Evolutionary conservation across 2,888 invertebrate species (phyloP).

Genomic region (Dusona sp.): DNA sequence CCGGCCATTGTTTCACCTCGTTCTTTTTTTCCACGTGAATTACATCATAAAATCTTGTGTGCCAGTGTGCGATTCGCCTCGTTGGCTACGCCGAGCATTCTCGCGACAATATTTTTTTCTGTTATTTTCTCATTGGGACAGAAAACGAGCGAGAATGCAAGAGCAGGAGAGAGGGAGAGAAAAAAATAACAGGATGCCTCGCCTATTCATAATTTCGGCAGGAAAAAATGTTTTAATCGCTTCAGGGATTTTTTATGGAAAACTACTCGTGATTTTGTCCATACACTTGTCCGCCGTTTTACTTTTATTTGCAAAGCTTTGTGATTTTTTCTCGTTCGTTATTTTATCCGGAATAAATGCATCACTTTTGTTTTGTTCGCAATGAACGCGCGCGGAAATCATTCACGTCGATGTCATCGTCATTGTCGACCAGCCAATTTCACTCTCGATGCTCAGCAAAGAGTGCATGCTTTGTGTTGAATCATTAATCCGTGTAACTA

Average conservation of each 20-base stretch:
- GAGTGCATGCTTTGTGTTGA: conserved; percentile 19
- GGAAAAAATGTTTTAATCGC: conserved; percentile 66
- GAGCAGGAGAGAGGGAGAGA: conserved; percentile 8
- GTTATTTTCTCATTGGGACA: conserved; percentile 27
- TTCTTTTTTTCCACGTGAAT: conserved; percentile 61
- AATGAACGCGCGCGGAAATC: conserved; percentile 35
- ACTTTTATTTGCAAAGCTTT: conserved; percentile 44
- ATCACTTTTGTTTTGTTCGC: conserved; percentile 55
- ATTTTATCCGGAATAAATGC: conserved; percentile 13
- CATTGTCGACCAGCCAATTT: conserved; percentile 55
- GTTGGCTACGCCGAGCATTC: conserved; percentile 60
- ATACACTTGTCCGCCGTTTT: neutral
- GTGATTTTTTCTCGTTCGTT: conserved; percentile 33
- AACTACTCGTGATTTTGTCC: neutral
- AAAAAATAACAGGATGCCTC: conserved; percentile 60
- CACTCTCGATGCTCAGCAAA: conserved; percentile 36
- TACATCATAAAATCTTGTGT: conserved; percentile 65
- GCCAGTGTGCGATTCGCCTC: conserved; percentile 60
- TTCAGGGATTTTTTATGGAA: conserved; percentile 10
- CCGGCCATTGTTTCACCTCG: conserved; percentile 63
- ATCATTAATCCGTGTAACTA: conserved; percentile 43
- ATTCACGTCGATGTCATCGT: conserved; percentile 44
- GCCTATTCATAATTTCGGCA: conserved; percentile 65
- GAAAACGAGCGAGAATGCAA: conserved; percentile 30
- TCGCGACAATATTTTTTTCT: conserved; percentile 60